phyloP scores from a whole-genome alignment of 2,888 invertebrate species.

The Neoaliturus tenellus region DNA sequence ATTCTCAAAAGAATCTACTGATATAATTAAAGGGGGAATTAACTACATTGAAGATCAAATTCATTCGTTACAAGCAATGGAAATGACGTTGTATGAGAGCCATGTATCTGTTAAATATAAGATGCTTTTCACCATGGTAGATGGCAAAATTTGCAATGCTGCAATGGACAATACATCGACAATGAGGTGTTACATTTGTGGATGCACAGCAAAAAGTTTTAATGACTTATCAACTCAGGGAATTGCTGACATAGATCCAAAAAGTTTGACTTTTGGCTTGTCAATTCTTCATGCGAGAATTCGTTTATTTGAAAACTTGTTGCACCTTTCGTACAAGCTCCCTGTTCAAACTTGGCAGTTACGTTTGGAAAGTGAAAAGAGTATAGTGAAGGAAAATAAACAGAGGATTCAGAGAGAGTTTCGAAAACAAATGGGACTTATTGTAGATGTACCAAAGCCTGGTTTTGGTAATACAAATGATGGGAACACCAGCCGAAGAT shows the following conservation, averaged over 20 bases:
- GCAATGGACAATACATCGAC: constrained; percentile 34
- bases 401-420: neutral
- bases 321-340: constrained; percentile 55
- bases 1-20: constrained; percentile 64
- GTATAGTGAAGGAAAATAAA: neutral
- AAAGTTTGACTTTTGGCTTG: constrained; percentile 49
- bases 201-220: neutral
- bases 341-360: constrained; percentile 45
- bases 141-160: constrained; percentile 59
- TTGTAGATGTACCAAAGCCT: neutral
- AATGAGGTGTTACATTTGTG: constrained; percentile 42
- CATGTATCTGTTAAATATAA: neutral
- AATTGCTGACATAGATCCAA: neutral
- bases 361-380: neutral
- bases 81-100: neutral
- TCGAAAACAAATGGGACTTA: neutral
- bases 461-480: neutral
- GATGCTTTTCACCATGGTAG: constrained; percentile 53
- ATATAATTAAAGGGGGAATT: constrained; percentile 65
- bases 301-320: constrained; percentile 52
- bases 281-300: constrained; percentile 56
- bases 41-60: constrained; percentile 30
- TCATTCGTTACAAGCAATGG: neutral
- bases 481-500: neutral
- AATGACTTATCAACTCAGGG: constrained; percentile 9